phyloP scores from a whole-genome alignment of 1,140 invertebrate species.

The Brachystomella parvula region DNA sequence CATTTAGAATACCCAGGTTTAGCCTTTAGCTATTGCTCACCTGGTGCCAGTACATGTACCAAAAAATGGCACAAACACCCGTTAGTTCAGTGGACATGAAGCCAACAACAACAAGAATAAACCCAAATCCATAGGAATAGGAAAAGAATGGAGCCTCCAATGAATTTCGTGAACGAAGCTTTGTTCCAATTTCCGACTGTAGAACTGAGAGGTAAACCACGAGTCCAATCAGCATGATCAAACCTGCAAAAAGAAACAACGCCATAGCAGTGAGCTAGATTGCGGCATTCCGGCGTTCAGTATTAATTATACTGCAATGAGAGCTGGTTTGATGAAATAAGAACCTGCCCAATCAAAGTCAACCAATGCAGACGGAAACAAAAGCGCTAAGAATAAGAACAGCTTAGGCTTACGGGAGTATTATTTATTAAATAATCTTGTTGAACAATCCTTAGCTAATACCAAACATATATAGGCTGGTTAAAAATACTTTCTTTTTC shows the following conservation, averaged over 20 bases:
- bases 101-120: slow-evolving; percentile 72
- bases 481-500: too few species aligned
- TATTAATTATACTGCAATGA: too few species aligned
- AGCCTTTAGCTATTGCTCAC: neutral
- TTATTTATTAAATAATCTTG: too few species aligned
- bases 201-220: slow-evolving; percentile 88
- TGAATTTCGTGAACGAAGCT: slow-evolving; percentile 65
- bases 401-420: too few species aligned
- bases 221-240: slow-evolving; percentile 77
- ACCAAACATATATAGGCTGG: too few species aligned
- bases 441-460: too few species aligned
- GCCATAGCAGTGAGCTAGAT: neutral
- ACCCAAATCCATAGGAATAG: slow-evolving; percentile 71
- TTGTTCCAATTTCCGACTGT: slow-evolving; percentile 78
- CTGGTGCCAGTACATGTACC: slow-evolving; percentile 54
- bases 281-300: too few species aligned
- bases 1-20: neutral
- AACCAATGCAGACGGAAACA: too few species aligned
- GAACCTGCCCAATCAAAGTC: too few species aligned
- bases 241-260: slow-evolving; percentile 52
- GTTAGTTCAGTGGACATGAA: slow-evolving; percentile 74
- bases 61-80: slow-evolving; percentile 74
- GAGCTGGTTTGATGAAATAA: too few species aligned
- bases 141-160: slow-evolving; percentile 69
- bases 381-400: too few species aligned